Conservation (phyloP, 1,140 invertebrate genomes). For the Laupala kohalensis region DNA sequence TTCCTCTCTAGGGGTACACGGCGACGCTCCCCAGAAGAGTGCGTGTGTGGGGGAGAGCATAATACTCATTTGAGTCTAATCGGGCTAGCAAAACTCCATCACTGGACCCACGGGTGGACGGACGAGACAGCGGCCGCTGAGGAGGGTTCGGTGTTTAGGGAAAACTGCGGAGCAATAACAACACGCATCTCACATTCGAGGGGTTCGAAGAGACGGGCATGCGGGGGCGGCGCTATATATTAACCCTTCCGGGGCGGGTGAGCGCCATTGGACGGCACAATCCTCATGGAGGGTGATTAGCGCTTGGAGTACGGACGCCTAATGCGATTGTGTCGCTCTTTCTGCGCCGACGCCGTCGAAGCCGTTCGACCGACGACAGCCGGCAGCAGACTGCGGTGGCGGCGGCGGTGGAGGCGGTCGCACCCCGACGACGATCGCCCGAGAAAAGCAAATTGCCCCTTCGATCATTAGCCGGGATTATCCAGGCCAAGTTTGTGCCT, state of each 20-base stretch:
- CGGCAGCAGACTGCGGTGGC: neutral
- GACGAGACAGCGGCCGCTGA: no score
- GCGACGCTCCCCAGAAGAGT: no score
- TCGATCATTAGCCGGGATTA: conserved; percentile 15
- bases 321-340: conserved; percentile 7
- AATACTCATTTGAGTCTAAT: conserved; percentile 8
- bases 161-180: conserved; percentile 7
- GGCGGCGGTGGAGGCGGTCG: neutral
- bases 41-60: neutral
- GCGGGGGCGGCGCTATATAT: conserved; percentile 3
- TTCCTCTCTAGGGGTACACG: neutral
- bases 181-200: neutral
- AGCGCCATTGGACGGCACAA: neutral
- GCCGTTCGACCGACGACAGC: neutral
- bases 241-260: conserved; percentile 6
- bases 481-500: conserved; percentile 1
- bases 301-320: neutral
- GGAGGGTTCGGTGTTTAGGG: conserved; percentile 3
- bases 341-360: neutral
- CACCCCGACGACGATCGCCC: neutral
- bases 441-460: conserved; percentile 8
- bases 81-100: conserved; percentile 6
- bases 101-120: neutral
- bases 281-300: conserved; percentile 4
- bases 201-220: no score